Evolutionary conservation across 1,140 invertebrate species (phyloP), one percentile per base, ranked within the genome.

Genomic region (Mizuhopecten yessoensis): DNA sequence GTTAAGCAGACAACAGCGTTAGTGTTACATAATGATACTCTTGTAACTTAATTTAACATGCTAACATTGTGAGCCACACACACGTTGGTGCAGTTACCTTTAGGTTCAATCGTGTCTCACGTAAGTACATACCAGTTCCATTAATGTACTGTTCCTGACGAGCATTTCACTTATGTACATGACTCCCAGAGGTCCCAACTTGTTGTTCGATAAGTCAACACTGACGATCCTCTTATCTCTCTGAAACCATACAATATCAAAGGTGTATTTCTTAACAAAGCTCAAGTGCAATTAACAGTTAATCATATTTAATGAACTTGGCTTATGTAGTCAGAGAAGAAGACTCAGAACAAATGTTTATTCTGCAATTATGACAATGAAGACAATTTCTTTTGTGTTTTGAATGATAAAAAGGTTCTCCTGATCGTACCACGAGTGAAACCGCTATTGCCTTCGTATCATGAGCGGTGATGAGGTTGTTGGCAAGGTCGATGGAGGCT

Each of bases 191-290:
- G 93, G 92, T 33, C 94, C 95, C 5, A 96, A 91, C 86, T 94
- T 93, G 90, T 96, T 96, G 86, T 95, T 95, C 29, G 94, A 93
- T 34, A 96, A 87, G 86, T 96, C 94, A 34, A 96, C 87, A 29
- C 87, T 86, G 34, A 89, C 87, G 29, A 95, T 92, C 10, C 86
- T 49, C 10, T 92, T 90, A 87, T 95, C 95, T 89, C 89, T 90
- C 95, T 95, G 91, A 23, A 89, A 92, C 34, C n/a, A n/a, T n/a
- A 87, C 86, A 36, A 15, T 29, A 88, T 20, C 33, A 39, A 39
- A n/a, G n/a, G n/a, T 7, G 42, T 34, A 3, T 34, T 3, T 34
- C 36, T 33, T 33, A 33, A 29, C 9, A 87, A 7, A 86, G 33
- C 11, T 34, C 5, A 34, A 34, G 34, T 87, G 17, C 34, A 34